A percentile compares a stretch with the other conserved stretches of the same genome.
Evolutionary conservation across 2,888 invertebrate genomes (phyloP).

Genomic region (Oxytorus armatus): DNA sequence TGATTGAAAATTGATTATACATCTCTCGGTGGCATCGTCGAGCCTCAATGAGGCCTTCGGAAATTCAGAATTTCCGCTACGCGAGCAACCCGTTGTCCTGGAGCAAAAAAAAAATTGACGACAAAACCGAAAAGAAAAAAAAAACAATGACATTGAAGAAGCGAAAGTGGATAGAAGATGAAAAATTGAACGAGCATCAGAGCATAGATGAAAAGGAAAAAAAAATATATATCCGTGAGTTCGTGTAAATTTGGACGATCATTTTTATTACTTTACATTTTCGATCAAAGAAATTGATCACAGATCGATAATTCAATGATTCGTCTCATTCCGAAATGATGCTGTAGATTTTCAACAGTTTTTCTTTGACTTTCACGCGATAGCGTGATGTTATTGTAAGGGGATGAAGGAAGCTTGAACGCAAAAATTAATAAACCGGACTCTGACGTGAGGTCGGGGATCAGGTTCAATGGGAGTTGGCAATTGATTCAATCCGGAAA

Average conservation of each 20-base stretch:
- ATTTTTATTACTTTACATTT: too few relatives aligned
- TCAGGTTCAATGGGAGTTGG: too few relatives aligned
- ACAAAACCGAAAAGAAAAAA: neutral
- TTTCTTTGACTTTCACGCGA: too few relatives aligned
- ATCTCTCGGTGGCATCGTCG: neutral
- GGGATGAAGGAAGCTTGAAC: too few relatives aligned
- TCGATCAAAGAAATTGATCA: too few relatives aligned
- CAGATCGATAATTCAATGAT: too few relatives aligned
- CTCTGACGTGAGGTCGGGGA: too few relatives aligned
- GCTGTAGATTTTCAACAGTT: too few relatives aligned
- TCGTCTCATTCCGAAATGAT: too few relatives aligned
- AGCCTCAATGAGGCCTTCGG: neutral
- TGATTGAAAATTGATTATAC: constrained; percentile 14
- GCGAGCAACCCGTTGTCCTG: neutral
- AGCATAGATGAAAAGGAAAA: neutral
- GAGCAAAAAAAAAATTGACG: neutral
- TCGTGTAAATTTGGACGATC: constrained; percentile 4
- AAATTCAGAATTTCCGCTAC: constrained; percentile 13
- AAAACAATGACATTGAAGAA: neutral
- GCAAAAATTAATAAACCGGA: too few relatives aligned
- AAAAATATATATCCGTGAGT: neutral
- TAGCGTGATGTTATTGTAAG: too few relatives aligned
- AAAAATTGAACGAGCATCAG: neutral
- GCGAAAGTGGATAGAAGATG: neutral
- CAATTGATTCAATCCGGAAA: too few relatives aligned